These are phyloP conservation scores for Hydrochoerus hydrochaeris DNA, from an alignment of 2,113 vertebrate species.

Conservation along the genomic window DNA sequence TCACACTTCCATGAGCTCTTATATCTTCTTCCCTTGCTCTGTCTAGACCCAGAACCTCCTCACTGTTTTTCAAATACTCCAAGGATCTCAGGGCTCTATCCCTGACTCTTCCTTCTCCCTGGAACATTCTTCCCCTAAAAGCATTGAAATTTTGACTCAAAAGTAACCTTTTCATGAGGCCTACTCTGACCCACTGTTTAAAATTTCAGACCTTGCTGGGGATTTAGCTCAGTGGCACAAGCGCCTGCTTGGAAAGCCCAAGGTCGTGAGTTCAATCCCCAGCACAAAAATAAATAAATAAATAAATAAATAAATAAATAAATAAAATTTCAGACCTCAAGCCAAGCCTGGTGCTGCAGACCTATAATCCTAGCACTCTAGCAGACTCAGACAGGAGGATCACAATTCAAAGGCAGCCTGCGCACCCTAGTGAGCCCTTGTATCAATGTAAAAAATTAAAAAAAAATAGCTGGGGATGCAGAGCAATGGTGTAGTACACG, in stretches of 20 bases:
- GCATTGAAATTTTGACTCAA: not conserved
- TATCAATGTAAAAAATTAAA: not conserved
- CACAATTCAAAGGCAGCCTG: not conserved
- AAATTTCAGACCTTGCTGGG: too few species aligned
- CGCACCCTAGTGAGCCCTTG: not conserved
- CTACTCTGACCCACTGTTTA: not conserved
- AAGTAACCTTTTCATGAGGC: not conserved
- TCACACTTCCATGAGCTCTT: not conserved
- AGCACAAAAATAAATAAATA: too few species aligned
- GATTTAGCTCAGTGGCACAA: too few species aligned
- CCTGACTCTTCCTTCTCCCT: not conserved
- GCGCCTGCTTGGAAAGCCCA: too few species aligned
- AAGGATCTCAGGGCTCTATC: not conserved
- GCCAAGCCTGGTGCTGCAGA: not conserved
- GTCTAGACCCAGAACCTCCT: not conserved
- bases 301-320: too few species aligned
- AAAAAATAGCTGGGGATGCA: not conserved
- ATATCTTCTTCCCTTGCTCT: not conserved
- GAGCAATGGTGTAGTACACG: not conserved
- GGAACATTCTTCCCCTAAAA: not conserved
- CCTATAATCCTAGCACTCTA: not conserved
- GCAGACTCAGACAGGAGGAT: not conserved
- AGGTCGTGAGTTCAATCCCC: too few species aligned
- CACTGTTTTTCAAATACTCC: not conserved
- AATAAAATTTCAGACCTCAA: not conserved